These are phyloP conservation scores for Thelaira solivaga DNA, from an alignment of 2,888 invertebrate species.

Conservation along the genomic window DNA sequence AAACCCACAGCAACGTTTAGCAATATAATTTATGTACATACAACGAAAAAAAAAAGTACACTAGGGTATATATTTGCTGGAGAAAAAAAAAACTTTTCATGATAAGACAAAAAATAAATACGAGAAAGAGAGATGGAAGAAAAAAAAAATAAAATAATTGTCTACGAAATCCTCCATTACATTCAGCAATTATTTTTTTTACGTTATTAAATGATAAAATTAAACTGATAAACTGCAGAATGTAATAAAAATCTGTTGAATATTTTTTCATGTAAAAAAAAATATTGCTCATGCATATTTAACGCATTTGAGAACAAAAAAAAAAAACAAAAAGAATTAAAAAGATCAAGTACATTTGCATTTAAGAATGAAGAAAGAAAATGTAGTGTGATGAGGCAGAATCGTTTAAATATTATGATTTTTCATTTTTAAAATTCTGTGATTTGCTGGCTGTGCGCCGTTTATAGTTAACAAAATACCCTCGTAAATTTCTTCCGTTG, in stretches of 20 bases:
- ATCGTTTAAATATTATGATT: constrained; percentile 55
- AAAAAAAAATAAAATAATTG: constrained; percentile 43
- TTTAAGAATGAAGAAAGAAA: not conserved
- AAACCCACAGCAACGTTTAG: not conserved
- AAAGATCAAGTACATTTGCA: constrained; percentile 45
- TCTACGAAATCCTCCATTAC: constrained; percentile 59
- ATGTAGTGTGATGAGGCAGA: not conserved
- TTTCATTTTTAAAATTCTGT: constrained; percentile 14
- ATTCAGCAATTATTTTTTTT: constrained; percentile 47
- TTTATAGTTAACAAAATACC: constrained; percentile 44
- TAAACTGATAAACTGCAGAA: constrained; percentile 54
- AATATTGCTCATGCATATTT: not conserved
- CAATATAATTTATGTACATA: not conserved
- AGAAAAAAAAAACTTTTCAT: constrained; percentile 3
- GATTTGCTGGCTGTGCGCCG: constrained; percentile 25
- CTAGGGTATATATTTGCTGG: not conserved
- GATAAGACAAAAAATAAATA: constrained; percentile 36
- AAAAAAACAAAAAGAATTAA: not conserved
- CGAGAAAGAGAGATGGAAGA: too few species aligned
- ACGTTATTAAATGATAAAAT: constrained; percentile 62
- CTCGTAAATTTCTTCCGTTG: constrained; percentile 54
- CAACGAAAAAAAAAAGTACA: not conserved
- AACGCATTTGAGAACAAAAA: not conserved
- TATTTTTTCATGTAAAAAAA: not conserved
- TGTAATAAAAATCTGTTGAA: constrained; percentile 10